A percentile compares a stretch with the other conserved stretches of the same genome.
Conservation (phyloP, 2,797 vertebrate genomes). For the Molothrus aeneus region DNA sequence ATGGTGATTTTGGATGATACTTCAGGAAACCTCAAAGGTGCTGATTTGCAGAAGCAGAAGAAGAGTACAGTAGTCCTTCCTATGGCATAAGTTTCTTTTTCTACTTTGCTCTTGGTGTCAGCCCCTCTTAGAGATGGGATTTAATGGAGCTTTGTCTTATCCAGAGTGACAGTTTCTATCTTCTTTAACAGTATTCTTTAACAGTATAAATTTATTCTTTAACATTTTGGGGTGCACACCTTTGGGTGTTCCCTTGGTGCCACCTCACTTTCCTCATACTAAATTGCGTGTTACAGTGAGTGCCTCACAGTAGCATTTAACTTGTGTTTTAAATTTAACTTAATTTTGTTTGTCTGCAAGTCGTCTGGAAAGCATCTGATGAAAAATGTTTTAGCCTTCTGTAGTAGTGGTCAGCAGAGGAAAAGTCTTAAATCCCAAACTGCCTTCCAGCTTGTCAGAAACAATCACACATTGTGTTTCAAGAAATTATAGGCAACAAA, state of each 20-base stretch:
- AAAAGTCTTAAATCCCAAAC: not conserved
- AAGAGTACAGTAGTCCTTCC: not conserved
- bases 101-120: not conserved
- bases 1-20: not conserved
- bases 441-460: not conserved
- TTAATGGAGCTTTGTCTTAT: not conserved
- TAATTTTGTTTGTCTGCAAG: not conserved
- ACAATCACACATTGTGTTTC: not conserved
- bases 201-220: not conserved
- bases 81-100: not conserved
- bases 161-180: fast-evolving
- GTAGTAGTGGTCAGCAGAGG: not conserved
- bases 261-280: not conserved
- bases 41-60: not conserved
- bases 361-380: not conserved
- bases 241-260: not conserved
- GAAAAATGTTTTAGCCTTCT: not conserved
- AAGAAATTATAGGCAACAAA: not conserved
- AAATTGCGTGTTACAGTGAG: not conserved
- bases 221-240: not conserved
- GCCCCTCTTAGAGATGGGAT: not conserved
- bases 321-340: not conserved
- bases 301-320: not conserved
- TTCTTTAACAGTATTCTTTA: not conserved
- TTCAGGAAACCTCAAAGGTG: not conserved